Evolutionary conservation across 2,888 invertebrate genomes (phyloP), one percentile per base, ranked within the genome.

Genomic region (Trachelus troglodyta): DNA sequence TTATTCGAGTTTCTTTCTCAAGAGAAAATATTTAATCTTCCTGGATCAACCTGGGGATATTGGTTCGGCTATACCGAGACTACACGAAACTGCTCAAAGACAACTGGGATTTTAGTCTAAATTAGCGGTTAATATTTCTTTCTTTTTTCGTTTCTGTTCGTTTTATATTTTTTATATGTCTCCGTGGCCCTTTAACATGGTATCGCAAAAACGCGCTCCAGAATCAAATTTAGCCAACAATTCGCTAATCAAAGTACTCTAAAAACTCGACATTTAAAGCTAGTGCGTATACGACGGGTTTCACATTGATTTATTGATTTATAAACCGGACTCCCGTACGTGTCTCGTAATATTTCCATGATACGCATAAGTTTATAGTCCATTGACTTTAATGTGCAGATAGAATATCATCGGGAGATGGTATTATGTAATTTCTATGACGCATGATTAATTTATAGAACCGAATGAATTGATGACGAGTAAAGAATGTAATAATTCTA

Each of bases 241-340:
- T 15, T 56, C 56, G 9, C 56, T 23, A 23, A 23, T 56, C 56
- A 68, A 82, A 81, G 80, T 82, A 83, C 76, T 80, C 37, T 68
- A 30, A 75, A 79, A 77, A 76, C 75, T n/a, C 11, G 30, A 73
- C 76, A 12, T 75, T 68, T 30, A 56, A 75, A 34, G 73, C 74
- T 79, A 77, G 9, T 23, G 56, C 9, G 56, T 56, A 23, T 56
- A 56, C 23, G 56, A 23, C 56, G 23, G 56, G 23, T 23, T 56
- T 23, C 56, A 15, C 83, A 84, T 84, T 80, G 85, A 85, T 85
- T 84, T 84, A 84, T 84, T 82, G 84, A 84, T 84, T 82, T 82
- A 80, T 80, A 83, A 84, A 84, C 82, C 81, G 82, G 78, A 23
- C 15, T 56, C 6, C 40, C 9, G 23, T 56, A 56, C 40, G 40